Base-by-base conservation (phyloP, 2,797 vertebrate species). In the Notolepis coatsorum region DNA sequence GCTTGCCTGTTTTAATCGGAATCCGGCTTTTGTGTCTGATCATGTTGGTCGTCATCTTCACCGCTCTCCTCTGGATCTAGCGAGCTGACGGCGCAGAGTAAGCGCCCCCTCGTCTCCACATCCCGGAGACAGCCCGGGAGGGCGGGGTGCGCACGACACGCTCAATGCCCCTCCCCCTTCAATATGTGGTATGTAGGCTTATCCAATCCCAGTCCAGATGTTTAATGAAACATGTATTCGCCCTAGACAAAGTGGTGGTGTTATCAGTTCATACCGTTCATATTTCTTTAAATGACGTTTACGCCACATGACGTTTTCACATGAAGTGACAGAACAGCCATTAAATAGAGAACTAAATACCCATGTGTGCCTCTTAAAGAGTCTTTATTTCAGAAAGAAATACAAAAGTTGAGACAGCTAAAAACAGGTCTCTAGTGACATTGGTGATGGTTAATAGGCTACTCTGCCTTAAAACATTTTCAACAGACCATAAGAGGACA, bases 1-100 rank as follows among this genome's bases (percentile, higher is more conserved):
- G 8, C 92, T 94, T 92, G 97, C 97, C 97, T 91, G 96, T 92
- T 91, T 96, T 97, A 0, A 92, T 90, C 86, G 90, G 90, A 67
- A 94, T 93, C 77, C 96, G 95, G 93, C 93, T 97, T 82, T 97
- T 98, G 93, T 95, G 97, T 60, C 96, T 90, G 88, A 94, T n/a
- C n/a, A n/a, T 91, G 92, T 87, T 96, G 65, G 88, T 93, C 88
- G 93, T 97, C 96, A 97, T 97, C 84, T 88, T 92, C 87, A 31
- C 73, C 61, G 73, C 76, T 75, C 62, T 84, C 63, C 72, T 75
- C 41, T 62, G 25, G 68, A 49, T 76, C 28, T 13, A 67, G 50
- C 43, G 65, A 77, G 65, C 71, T 70, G 70, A 63, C 69, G 72
- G 75, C 72, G 71, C 68, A 58, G 33, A 49, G 71, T 71, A 41